Base-by-base conservation (phyloP, 1,140 invertebrate species). In the Trinorchestia longiramus region DNA sequence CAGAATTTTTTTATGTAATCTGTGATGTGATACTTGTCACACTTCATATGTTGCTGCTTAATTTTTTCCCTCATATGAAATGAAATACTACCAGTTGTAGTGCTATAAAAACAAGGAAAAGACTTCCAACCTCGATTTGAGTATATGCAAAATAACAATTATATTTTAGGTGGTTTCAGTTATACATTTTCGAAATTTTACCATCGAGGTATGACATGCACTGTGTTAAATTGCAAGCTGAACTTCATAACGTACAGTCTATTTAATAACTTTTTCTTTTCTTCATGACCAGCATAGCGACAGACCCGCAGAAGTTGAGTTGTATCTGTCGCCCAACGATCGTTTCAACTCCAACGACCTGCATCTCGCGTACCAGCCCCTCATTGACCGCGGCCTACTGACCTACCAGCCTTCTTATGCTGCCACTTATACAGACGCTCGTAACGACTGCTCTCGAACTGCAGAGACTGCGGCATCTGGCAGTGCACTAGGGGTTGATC, bases 351-450 rank as follows among this genome's bases (percentile, higher is more conserved):
- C 43, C 0, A 11, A 40, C 43, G 43, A 94, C 36, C 44, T 94
- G 44, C 17, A 44, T 36, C 92, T 94, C 8, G 92, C 41, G 43
- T 94, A 94, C 92, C 92, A 94, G 44, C 92, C 92, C 11, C 92
- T 94, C 92, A 94, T 94, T 94, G 92, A 94, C 40, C 41, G 40
- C 4, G 92, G 92, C 19, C 92, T 94, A 0, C 44, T 94, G 41
- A 43, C 92, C 44, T 94, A 94, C 92, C 43, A 47, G 41, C 92
- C 92, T 90, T 41, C 4, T 90, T 43, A 36, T 90, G 6, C 88
- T 90, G 88, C 62, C 15, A 36, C 62, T 77, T 11, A 77, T 28
- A 28, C 41, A 8, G 15, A 42, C 15, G 17, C 4, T 44, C n/a
- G 11, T 23, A 4, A 94, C 40, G 3, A 23, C 36, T 42, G 6